phyloP scores from a whole-genome alignment of 2,888 invertebrate species.

The Eristalinus aeneus region DNA sequence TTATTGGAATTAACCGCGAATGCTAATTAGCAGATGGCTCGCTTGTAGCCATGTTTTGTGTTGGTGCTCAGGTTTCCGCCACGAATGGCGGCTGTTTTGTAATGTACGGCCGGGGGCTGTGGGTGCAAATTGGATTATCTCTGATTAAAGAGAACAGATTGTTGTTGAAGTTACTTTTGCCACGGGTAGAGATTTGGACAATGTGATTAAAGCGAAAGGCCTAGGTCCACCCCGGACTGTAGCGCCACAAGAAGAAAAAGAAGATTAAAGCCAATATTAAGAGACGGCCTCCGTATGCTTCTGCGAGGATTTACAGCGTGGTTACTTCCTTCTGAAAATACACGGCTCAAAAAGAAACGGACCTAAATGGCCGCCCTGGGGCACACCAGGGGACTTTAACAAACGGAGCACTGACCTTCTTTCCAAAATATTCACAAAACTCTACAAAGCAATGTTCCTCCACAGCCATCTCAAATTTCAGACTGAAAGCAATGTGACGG shows the following conservation, averaged over 20 bases:
- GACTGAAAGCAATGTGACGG: not conserved
- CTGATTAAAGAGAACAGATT: slow-evolving; percentile 22
- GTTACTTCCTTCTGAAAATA: too few relatives aligned
- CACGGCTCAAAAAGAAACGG: too few relatives aligned
- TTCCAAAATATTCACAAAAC: not conserved
- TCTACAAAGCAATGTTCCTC: not conserved
- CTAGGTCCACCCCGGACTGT: too few relatives aligned
- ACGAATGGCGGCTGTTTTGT: slow-evolving; percentile 20
- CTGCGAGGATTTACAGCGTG: too few relatives aligned
- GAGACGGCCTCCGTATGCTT: too few relatives aligned
- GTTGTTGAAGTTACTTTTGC: not conserved
- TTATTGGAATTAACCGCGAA: slow-evolving; percentile 58
- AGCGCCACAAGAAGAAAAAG: too few relatives aligned
- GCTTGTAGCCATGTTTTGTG: slow-evolving; percentile 3
- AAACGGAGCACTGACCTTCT: too few relatives aligned
- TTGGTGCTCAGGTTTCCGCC: not conserved
- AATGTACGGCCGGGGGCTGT: not conserved
- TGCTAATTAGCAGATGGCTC: slow-evolving; percentile 43
- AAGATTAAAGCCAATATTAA: too few relatives aligned
- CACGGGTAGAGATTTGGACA: not conserved
- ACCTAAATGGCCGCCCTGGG: too few relatives aligned
- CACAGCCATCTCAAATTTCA: not conserved
- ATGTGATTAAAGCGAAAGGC: not conserved
- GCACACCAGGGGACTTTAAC: too few relatives aligned
- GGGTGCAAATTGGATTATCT: slow-evolving; percentile 30